phyloP scores from a whole-genome alignment of 2,888 invertebrate genomes.

The Leucophenga montana region DNA sequence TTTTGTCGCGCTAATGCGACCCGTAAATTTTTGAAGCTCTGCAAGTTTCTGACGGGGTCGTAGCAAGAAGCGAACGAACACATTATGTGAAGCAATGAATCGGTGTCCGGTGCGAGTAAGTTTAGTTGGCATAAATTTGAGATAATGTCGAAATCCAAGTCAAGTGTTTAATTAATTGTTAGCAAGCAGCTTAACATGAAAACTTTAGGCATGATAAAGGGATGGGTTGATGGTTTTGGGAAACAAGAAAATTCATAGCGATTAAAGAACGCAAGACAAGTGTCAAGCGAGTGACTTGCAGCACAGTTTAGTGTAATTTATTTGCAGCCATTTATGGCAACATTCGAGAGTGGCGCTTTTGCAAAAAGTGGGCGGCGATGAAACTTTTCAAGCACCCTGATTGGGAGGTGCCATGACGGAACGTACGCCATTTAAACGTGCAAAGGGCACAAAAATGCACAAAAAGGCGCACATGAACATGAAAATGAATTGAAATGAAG shows the following conservation, averaged over 20 bases:
- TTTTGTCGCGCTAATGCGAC: conserved; percentile 20
- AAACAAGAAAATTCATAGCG: neutral
- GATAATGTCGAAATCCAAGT: conserved; percentile 14
- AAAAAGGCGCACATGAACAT: conserved; percentile 38
- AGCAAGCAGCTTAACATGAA: conserved; percentile 18
- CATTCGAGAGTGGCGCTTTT: no score
- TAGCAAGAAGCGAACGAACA: neutral
- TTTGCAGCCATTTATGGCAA: conserved; percentile 1
- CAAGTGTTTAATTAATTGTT: conserved; percentile 27
- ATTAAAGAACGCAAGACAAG: neutral
- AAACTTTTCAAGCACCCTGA: neutral
- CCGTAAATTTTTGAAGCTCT: neutral
- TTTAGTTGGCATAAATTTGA: conserved; percentile 6
- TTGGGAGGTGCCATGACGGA: no score
- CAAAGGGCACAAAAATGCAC: conserved; percentile 11
- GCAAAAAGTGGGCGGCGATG: conserved; percentile 12
- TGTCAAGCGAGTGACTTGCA: conserved; percentile 11
- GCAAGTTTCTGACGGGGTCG: neutral
- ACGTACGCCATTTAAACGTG: no score
- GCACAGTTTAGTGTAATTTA: conserved; percentile 13
- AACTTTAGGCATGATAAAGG: neutral
- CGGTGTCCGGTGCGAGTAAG: neutral
- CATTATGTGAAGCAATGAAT: no score
- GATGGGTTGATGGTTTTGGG: neutral
- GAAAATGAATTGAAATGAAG: conserved; percentile 59